Percentiles rank a stretch among this genome's conserved stretches.
These are phyloP conservation scores for Zoroaster sp. DNA, from an alignment of 53 echinoderm and acorn worm species.

Conservation along the genomic window DNA sequence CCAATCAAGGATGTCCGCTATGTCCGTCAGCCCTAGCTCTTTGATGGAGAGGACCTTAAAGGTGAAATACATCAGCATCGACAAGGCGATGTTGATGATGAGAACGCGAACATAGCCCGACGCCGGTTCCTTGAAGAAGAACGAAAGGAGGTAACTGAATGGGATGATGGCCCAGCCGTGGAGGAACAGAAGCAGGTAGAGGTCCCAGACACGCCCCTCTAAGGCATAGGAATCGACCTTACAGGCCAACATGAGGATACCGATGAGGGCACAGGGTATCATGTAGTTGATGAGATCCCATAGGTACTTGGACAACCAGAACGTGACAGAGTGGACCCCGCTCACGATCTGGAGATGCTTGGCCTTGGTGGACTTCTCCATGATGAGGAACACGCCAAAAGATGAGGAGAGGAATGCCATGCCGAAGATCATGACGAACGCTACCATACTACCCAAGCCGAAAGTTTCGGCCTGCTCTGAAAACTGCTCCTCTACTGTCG, in stretches of 20 bases:
- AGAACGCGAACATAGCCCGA: slow-evolving; percentile 81
- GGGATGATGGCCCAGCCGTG: slow-evolving; percentile 90
- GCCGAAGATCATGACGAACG: slow-evolving; percentile 79
- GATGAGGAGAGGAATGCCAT: slow-evolving; percentile 79
- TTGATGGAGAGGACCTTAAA: slow-evolving; percentile 66
- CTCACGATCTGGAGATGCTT: slow-evolving; percentile 91
- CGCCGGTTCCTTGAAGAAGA: slow-evolving; percentile 75
- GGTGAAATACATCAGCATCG: slow-evolving; percentile 67
- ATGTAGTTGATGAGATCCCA: slow-evolving; percentile 88
- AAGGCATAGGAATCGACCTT: slow-evolving; percentile 66
- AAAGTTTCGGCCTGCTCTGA: slow-evolving; percentile 40
- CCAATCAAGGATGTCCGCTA: slow-evolving; percentile 62
- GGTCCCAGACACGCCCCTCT: slow-evolving; percentile 61
- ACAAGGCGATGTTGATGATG: slow-evolving; percentile 86
- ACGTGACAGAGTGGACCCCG: slow-evolving; percentile 72
- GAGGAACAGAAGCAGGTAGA: slow-evolving; percentile 74
- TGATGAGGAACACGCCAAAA: slow-evolving; percentile 83
- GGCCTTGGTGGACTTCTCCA: slow-evolving; percentile 67
- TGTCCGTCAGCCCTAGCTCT: slow-evolving; percentile 49
- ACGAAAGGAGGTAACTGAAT: slow-evolving; percentile 79
- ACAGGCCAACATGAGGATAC: slow-evolving; percentile 59
- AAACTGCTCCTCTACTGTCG: slow-evolving; percentile 56
- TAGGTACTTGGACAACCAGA: slow-evolving; percentile 76
- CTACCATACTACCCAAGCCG: slow-evolving; percentile 64
- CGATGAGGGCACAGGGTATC: slow-evolving; percentile 70